Conservation (phyloP, 2,888 invertebrate genomes). For the Zeuzera pyrina region DNA sequence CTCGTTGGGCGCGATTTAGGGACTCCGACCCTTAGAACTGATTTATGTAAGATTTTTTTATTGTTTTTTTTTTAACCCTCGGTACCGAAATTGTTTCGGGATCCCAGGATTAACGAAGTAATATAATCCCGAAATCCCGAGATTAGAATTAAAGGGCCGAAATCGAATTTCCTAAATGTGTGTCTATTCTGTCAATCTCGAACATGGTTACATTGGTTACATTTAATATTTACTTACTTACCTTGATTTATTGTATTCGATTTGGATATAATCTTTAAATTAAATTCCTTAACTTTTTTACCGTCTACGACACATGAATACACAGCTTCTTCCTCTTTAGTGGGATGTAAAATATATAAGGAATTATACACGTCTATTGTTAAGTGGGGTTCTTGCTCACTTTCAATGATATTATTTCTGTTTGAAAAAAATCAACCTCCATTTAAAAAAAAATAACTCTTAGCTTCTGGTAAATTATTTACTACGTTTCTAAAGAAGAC, state of each 20-base stretch:
- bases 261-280: constrained; percentile 63
- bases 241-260: constrained; percentile 64
- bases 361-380: constrained; percentile 71
- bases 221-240: constrained; percentile 17
- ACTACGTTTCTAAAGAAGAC: background rate
- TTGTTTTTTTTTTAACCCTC: too few relatives aligned
- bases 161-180: too few relatives aligned
- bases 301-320: constrained; percentile 80
- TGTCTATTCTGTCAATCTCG: too few relatives aligned
- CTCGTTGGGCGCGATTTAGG: too few relatives aligned
- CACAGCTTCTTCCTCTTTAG: constrained; percentile 76
- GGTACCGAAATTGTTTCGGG: too few relatives aligned
- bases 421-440: background rate
- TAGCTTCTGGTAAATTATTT: background rate
- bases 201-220: too few relatives aligned
- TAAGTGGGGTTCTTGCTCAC: constrained; percentile 51
- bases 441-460: background rate
- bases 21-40: too few relatives aligned
- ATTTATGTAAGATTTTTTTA: too few relatives aligned
- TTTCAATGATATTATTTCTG: constrained; percentile 24
- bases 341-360: constrained; percentile 72
- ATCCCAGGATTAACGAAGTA: too few relatives aligned
- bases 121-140: too few relatives aligned
- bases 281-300: constrained; percentile 64
- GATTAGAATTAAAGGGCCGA: too few relatives aligned